Conservation (phyloP, 2,797 vertebrate species). For the Anas georgica region DNA sequence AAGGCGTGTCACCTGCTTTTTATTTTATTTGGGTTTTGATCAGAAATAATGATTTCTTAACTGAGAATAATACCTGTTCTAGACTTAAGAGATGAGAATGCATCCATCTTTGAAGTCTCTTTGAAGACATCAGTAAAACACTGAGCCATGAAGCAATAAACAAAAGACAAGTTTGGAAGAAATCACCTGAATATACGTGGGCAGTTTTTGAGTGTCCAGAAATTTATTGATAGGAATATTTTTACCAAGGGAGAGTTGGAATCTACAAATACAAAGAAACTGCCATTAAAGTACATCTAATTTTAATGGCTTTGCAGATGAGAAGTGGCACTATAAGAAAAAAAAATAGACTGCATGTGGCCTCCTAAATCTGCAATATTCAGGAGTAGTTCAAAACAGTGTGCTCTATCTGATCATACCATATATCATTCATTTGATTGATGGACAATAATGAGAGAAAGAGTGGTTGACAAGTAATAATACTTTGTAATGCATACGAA, state of each 20-base stretch:
- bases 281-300: background rate
- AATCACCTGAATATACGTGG: background rate
- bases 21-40: background rate
- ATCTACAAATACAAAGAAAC: background rate
- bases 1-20: background rate
- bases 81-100: background rate
- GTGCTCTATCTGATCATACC: background rate
- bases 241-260: background rate
- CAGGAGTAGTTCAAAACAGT: background rate
- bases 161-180: background rate
- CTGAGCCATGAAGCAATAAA: background rate
- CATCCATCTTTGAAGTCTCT: background rate
- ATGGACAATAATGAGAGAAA: background rate
- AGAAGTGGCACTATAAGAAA: background rate
- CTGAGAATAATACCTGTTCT: background rate
- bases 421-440: no score
- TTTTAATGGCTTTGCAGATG: background rate
- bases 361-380: background rate
- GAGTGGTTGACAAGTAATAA: background rate
- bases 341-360: background rate
- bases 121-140: background rate
- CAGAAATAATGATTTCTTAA: background rate
- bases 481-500: background rate
- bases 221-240: background rate
- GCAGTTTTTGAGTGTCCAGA: background rate